Evolutionary conservation across 2,113 vertebrate genomes (phyloP).

Genomic region (Boleophthalmus pectinirostris): DNA sequence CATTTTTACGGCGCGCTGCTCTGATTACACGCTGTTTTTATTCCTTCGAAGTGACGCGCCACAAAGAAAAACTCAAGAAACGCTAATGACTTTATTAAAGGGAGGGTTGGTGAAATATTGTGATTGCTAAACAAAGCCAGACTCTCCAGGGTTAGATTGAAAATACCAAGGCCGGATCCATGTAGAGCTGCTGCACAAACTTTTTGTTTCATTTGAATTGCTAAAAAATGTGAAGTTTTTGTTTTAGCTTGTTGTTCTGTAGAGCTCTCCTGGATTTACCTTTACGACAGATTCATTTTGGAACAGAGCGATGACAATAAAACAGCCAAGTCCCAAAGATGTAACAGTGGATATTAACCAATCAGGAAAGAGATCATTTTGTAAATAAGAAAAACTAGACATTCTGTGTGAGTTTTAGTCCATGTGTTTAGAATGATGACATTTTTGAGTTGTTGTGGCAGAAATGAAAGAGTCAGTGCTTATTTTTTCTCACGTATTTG

Average conservation of each 20-base stretch:
- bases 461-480: no score
- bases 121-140: constrained; percentile 44
- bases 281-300: constrained; percentile 16
- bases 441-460: no score
- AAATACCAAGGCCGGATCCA: constrained; percentile 31
- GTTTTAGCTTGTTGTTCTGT: background rate
- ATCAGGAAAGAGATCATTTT: background rate
- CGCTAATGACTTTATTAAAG: constrained; percentile 57
- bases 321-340: background rate
- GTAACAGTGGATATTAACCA: background rate
- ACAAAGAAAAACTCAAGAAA: constrained; percentile 29
- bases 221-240: background rate
- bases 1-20: constrained; percentile 52
- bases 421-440: no score
- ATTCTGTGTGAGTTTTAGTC: no score
- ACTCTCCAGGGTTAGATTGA: constrained; percentile 19
- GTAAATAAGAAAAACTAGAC: background rate
- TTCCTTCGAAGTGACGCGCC: constrained; percentile 35
- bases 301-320: background rate
- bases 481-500: no score
- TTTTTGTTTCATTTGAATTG: constrained; percentile 15
- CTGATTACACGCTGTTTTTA: constrained; percentile 48
- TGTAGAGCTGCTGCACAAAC: constrained; percentile 11
- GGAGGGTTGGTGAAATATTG: constrained; percentile 31
- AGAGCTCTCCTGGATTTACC: background rate